These are phyloP conservation scores for Zosterops hypoxanthus DNA, from an alignment of 2,113 vertebrate species.

Conservation along the genomic window DNA sequence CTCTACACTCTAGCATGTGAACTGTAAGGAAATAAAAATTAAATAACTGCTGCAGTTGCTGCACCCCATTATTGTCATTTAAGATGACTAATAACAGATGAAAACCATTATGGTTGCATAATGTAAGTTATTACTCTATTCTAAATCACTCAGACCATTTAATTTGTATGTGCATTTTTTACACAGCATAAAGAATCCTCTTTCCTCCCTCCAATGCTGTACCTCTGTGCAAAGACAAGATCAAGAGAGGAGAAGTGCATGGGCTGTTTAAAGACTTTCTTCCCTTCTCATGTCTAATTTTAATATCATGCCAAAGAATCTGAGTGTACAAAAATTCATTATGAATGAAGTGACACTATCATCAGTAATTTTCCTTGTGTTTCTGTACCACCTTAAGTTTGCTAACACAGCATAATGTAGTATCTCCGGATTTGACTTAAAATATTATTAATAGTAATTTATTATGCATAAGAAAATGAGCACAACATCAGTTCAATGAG, in stretches of 20 bases:
- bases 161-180: neutral
- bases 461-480: neutral
- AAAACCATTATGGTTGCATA: neutral
- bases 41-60: neutral
- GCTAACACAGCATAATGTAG: neutral
- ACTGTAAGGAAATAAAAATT: neutral
- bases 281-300: neutral
- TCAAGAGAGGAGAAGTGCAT: neutral
- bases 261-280: neutral
- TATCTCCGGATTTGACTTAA: neutral
- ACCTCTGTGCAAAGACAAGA: neutral
- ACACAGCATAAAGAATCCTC: neutral
- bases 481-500: neutral
- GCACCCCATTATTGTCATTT: neutral
- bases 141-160: neutral
- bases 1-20: neutral
- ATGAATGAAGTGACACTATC: neutral
- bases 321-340: neutral
- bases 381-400: neutral
- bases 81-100: neutral
- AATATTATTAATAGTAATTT: neutral
- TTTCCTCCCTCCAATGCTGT: neutral
- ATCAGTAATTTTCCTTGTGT: neutral
- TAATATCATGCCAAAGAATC: neutral
- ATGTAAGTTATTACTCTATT: neutral